These are phyloP conservation scores for Uloborus diversus DNA, from an alignment of 1,140 invertebrate species.

Conservation along the genomic window DNA sequence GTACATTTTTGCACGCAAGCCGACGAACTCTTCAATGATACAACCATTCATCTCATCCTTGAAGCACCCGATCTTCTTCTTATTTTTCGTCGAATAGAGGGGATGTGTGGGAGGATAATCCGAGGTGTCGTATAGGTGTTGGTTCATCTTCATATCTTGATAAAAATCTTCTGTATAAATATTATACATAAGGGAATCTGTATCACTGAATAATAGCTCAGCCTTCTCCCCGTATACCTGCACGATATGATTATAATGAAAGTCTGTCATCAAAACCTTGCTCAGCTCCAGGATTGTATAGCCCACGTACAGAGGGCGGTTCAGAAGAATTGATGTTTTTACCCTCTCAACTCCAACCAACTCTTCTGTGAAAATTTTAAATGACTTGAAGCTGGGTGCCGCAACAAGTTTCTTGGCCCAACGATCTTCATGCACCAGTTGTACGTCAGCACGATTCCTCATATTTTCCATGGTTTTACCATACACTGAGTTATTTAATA, in stretches of 20 bases:
- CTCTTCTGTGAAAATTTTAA: not conserved
- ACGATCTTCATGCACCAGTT: not conserved
- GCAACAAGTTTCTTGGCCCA: not conserved
- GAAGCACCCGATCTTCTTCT: not conserved
- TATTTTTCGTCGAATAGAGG: not conserved
- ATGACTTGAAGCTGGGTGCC: not conserved
- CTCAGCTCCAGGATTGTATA: not conserved
- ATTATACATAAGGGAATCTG: not conserved
- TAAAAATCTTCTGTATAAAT: not conserved
- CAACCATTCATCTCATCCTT: no score
- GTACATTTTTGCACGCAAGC: no score
- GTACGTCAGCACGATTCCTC: not conserved
- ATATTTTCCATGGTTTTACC: constrained; percentile 15
- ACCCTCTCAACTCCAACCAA: not conserved
- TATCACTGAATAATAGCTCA: not conserved
- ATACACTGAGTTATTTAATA: constrained; percentile 20
- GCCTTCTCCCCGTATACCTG: not conserved
- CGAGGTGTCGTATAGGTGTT: not conserved
- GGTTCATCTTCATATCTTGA: not conserved
- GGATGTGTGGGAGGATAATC: not conserved
- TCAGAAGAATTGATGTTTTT: not conserved
- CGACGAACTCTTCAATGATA: no score
- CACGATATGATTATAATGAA: not conserved
- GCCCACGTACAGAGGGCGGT: not conserved
- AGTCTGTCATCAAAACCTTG: not conserved